Conservation (phyloP, 2,113 vertebrate genomes). For the Mormoops blainvillei region DNA sequence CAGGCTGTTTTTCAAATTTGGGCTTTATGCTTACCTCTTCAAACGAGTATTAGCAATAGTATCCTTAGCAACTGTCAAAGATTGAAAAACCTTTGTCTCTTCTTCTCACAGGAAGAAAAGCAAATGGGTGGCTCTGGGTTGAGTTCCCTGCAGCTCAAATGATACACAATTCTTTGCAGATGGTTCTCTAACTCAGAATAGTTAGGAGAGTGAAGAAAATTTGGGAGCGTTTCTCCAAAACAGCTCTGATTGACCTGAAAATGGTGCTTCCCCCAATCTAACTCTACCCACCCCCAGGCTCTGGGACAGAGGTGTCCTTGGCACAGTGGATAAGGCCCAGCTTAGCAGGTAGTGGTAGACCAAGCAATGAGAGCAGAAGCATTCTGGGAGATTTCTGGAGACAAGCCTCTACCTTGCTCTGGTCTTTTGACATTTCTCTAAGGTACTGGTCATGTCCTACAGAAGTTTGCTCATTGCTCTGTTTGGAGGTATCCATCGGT, state of each 20-base stretch:
- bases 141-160: background rate
- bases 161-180: background rate
- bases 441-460: background rate
- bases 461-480: background rate
- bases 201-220: background rate
- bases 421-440: background rate
- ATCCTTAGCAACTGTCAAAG: background rate
- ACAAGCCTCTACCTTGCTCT: background rate
- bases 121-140: background rate
- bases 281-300: too few relatives aligned
- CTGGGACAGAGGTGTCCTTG: background rate
- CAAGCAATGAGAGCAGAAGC: background rate
- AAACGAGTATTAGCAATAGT: background rate
- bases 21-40: slow-evolving; percentile 13
- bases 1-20: background rate
- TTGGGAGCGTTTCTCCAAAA: background rate
- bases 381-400: background rate
- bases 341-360: background rate
- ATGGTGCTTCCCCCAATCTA: background rate
- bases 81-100: background rate
- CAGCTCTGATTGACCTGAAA: background rate
- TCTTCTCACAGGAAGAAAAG: background rate
- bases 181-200: background rate
- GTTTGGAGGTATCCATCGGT: background rate
- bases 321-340: background rate